Percentiles rank a stretch among this genome's conserved stretches.
Evolutionary conservation across 2,797 vertebrate genomes (phyloP).

Genomic region (Pelodytes ibericus): DNA sequence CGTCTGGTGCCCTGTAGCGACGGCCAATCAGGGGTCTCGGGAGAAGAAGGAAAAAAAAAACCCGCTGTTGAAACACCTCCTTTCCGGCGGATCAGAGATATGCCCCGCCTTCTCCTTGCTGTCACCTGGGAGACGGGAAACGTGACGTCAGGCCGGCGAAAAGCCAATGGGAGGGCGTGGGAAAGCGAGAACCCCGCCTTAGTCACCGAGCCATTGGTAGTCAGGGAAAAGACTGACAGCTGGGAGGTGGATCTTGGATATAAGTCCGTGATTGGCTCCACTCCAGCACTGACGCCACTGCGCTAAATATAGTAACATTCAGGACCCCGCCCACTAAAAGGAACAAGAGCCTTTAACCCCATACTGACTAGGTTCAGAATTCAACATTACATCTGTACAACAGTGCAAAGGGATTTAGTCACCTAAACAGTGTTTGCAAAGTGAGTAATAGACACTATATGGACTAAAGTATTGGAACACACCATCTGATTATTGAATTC

Average conservation of each 20-base stretch:
- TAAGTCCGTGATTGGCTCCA: conserved; percentile 23
- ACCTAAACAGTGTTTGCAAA: too few species aligned
- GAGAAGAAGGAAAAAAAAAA: too few species aligned
- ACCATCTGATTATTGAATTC: too few species aligned
- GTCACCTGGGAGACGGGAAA: conserved; percentile 49
- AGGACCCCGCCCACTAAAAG: conserved; percentile 19
- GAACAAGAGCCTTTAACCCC: background rate
- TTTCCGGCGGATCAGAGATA: conserved; percentile 23
- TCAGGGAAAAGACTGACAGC: background rate
- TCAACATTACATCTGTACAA: too few species aligned
- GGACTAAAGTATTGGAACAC: too few species aligned
- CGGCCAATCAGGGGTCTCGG: conserved; percentile 21
- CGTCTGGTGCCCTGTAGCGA: background rate
- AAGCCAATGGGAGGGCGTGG: conserved; percentile 49
- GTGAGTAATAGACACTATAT: too few species aligned
- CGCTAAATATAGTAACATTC: conserved; percentile 36
- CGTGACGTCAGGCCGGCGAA: conserved; percentile 29
- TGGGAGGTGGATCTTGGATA: background rate
- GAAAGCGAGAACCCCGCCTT: conserved; percentile 18
- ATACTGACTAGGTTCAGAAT: background rate
- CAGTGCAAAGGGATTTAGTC: too few species aligned
- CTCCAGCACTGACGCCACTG: conserved; percentile 20
- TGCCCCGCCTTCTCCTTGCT: conserved; percentile 17
- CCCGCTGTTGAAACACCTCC: background rate
- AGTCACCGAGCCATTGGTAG: background rate